Conservation (phyloP, 2,113 vertebrate species). For the Cyprinodon tularosa region DNA sequence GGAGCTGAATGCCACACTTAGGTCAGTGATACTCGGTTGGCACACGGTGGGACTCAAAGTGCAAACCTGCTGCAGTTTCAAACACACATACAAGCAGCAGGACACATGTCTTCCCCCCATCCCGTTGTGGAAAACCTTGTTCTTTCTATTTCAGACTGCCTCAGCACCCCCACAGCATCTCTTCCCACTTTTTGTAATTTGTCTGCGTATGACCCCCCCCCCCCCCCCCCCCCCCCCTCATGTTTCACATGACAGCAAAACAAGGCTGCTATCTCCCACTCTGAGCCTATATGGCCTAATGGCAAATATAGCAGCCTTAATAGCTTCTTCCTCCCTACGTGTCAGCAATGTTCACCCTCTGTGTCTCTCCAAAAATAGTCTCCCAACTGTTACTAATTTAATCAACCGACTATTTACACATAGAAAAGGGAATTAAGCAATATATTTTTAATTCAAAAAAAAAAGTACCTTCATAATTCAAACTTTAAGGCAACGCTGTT, state of each 20-base stretch:
- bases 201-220: conserved; percentile 82
- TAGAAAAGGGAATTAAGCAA: neutral
- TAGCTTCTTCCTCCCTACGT: conserved; percentile 81
- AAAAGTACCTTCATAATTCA: neutral
- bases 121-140: conserved; percentile 45
- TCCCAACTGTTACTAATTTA: conserved; percentile 56
- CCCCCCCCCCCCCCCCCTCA: conserved; percentile 78
- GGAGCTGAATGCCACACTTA: conserved; percentile 67
- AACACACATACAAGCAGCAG: conserved; percentile 46
- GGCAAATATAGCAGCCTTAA: conserved; percentile 95
- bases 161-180: conserved; percentile 50
- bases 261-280: conserved; percentile 85
- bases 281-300: conserved; percentile 80
- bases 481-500: neutral
- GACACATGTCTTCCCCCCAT: conserved; percentile 29
- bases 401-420: conserved; percentile 8
- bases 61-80: conserved; percentile 50
- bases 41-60: conserved; percentile 58
- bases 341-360: conserved; percentile 85
- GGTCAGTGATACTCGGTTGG: conserved; percentile 66
- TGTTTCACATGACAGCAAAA: conserved; percentile 84
- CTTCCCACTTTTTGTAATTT: conserved; percentile 79
- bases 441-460: neutral
- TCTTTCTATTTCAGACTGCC: conserved; percentile 61
- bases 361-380: conserved; percentile 78